These are phyloP conservation scores for Anolis sagrei DNA, from an alignment of 2,113 vertebrate genomes.

Conservation along the genomic window DNA sequence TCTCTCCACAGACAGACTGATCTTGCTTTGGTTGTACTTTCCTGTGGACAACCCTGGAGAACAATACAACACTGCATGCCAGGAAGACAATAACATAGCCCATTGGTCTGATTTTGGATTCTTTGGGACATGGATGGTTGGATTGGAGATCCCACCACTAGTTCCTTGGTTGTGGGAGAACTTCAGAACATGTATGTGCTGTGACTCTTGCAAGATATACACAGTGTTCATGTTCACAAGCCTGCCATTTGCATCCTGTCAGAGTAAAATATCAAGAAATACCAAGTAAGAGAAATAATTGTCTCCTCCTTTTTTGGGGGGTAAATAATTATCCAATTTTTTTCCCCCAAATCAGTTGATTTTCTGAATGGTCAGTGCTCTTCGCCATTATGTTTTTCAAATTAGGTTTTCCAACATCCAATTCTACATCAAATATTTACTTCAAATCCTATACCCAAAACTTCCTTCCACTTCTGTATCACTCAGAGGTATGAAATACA, in stretches of 20 bases:
- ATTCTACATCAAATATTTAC: slow-evolving; percentile 20
- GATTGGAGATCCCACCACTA: background rate
- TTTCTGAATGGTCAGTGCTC: background rate
- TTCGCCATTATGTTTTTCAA: background rate
- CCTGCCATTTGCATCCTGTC: no score
- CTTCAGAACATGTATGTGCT: background rate
- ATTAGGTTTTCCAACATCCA: background rate
- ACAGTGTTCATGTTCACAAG: background rate
- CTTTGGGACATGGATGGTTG: no score
- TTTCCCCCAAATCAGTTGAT: background rate
- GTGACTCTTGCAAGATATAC: background rate
- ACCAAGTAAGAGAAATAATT: background rate
- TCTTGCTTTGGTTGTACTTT: background rate
- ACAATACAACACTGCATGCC: background rate
- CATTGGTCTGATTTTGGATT: no score
- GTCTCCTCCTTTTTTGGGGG: background rate
- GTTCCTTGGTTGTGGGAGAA: background rate
- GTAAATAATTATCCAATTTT: background rate
- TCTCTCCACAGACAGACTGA: background rate
- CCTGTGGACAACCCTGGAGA: background rate
- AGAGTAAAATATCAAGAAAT: no score
- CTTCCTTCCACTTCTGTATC: slow-evolving; percentile 52
- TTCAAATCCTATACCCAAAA: slow-evolving; percentile 21
- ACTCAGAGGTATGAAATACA: slow-evolving; percentile 75
- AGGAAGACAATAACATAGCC: no score